Evolutionary conservation across 2,797 vertebrate genomes (phyloP).

Genomic region (Ibycter americanus): DNA sequence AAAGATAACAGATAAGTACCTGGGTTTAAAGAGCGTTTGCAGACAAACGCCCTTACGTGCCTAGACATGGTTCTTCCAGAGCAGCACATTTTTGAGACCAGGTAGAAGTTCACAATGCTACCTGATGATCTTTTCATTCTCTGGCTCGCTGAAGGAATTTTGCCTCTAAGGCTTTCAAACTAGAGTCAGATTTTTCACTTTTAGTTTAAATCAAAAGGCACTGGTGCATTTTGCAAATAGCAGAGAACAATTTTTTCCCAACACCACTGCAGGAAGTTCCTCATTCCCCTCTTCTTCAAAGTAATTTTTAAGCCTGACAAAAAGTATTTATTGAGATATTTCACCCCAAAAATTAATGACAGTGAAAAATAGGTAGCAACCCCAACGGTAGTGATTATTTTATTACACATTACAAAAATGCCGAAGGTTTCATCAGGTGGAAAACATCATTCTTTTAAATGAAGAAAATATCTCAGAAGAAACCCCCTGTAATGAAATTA

Average conservation of each 20-base stretch:
- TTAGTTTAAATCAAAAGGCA: slow-evolving; percentile 9
- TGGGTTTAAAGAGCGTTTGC: not conserved
- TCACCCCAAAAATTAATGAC: not conserved
- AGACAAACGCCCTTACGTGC: not conserved
- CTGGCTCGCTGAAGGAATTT: not conserved
- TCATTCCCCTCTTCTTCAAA: not conserved
- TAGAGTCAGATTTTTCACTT: not conserved
- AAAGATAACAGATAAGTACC: not conserved
- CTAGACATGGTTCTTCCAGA: not conserved
- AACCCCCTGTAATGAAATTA: not conserved
- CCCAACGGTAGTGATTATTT: not conserved
- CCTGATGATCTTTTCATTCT: not conserved
- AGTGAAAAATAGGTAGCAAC: not conserved
- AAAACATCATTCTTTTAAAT: not conserved
- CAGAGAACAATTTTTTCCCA: not conserved
- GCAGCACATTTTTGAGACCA: not conserved
- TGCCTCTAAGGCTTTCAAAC: not conserved
- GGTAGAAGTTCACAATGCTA: not conserved
- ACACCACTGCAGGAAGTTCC: not conserved
- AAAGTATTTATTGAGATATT: not conserved
- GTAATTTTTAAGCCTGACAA: not conserved
- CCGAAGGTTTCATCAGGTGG: not conserved
- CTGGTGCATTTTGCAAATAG: not conserved
- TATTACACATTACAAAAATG: not conserved
- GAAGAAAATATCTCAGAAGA: not conserved